Percentiles rank a stretch among this genome's conserved stretches.
These are phyloP conservation scores for Synergus gifuensis DNA, from an alignment of 2,888 invertebrate genomes.

Conservation along the genomic window DNA sequence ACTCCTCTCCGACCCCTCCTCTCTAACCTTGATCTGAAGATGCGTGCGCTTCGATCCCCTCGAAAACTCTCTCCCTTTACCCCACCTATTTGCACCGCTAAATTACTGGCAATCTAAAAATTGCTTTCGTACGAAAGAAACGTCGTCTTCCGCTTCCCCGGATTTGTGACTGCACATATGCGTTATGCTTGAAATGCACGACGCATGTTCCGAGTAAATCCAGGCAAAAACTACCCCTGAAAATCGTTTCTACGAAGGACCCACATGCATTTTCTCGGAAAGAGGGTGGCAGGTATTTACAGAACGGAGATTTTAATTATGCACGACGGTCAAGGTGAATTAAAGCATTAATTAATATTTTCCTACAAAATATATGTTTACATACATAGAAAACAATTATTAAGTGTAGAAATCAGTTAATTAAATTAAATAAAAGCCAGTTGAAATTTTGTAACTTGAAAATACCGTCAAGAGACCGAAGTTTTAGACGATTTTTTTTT, in stretches of 20 bases:
- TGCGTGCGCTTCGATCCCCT: slow-evolving; percentile 59
- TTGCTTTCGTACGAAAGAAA: slow-evolving; percentile 68
- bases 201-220: slow-evolving; percentile 30
- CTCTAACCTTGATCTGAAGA: slow-evolving; percentile 59
- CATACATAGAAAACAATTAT: not conserved
- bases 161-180: slow-evolving; percentile 45
- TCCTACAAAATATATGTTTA: not conserved
- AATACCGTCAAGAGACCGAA: too few species aligned
- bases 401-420: not conserved
- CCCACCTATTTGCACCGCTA: slow-evolving; percentile 62
- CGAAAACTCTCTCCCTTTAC: slow-evolving; percentile 48
- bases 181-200: slow-evolving; percentile 17
- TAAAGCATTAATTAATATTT: slow-evolving; percentile 6
- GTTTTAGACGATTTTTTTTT: too few species aligned
- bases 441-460: too few species aligned
- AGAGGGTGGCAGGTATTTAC: slow-evolving; percentile 27
- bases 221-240: slow-evolving; percentile 53
- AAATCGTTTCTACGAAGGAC: slow-evolving; percentile 53
- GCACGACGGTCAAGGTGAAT: not conserved
- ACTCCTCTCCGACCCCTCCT: slow-evolving; percentile 34
- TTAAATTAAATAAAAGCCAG: not conserved
- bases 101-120: slow-evolving; percentile 68
- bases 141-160: slow-evolving; percentile 58
- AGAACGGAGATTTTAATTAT: slow-evolving; percentile 22
- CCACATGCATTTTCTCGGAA: slow-evolving; percentile 48